Base-by-base conservation (phyloP, 1,140 invertebrate species). In the Prorops nasuta region DNA sequence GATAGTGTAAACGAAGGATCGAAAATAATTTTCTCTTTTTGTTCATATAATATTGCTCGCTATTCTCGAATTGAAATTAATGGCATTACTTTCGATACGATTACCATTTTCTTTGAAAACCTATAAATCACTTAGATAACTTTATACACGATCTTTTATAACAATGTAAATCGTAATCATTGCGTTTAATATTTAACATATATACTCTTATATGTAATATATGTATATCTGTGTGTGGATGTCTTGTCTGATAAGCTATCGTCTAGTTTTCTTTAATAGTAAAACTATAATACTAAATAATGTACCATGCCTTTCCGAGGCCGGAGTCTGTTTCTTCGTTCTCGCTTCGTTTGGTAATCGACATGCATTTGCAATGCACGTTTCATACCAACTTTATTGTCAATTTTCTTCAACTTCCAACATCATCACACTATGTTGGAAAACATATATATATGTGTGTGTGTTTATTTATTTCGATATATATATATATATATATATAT, bases 121-220 rank as follows among this genome's bases (percentile, higher is more conserved):
- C 70, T 72, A 72, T 69, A 70, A 66, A 75, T 74, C 73, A 74
- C 70, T 73, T 69, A 69, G 63, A 73, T 76, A 76, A 71, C 74
- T 77, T 77, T 77, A 77, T 77, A 76, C 74, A 76, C 63, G 71
- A 68, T 71, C 66, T 69, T 76, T 74, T 65, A 71, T 76, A 76
- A 76, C 74, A 76, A 76, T 72, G 63, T 72, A 64, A 74, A 75
- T 76, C 56, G 71, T 76, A 76, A 76, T 67, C 67, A 77, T 76
- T 74, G 71, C 69, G 53, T n/a, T 74, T 72, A 72, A 74, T 76
- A 74, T 77, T 72, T 74, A 76, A 77, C 72, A 76, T 76, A 74
- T 69, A 74, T 74, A 70, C 54, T 69, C 63, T 73, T 75, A 72
- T 62, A 66, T 58, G 63, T 74, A 70, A 68, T 70, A 70, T 72